Evolutionary conservation across 1,140 invertebrate species (phyloP).

Genomic region (Drosophila parvula): DNA sequence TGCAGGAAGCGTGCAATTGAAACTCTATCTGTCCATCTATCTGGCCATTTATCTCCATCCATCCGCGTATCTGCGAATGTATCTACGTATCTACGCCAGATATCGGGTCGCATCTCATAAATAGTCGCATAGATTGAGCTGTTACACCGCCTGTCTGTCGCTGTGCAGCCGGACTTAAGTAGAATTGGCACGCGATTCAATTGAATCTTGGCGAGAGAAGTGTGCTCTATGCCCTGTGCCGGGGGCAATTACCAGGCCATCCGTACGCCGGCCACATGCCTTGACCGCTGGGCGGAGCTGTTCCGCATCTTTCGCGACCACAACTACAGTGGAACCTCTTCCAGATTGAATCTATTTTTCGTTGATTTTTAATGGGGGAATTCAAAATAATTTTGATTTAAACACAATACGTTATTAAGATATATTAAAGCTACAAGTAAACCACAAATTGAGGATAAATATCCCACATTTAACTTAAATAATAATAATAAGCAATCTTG

Average conservation of each 20-base stretch:
- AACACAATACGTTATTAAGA: no score
- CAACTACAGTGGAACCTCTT: slow-evolving; percentile 10
- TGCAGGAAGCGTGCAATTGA: slow-evolving; percentile 56
- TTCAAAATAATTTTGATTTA: background rate
- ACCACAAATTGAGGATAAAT: background rate
- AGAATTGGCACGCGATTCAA: slow-evolving; percentile 81
- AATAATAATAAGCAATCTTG: no score
- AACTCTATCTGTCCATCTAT: slow-evolving; percentile 20
- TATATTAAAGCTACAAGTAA: background rate
- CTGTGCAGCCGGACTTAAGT: slow-evolving; percentile 64
- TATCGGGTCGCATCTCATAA: slow-evolving; percentile 39
- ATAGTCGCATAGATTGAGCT: slow-evolving; percentile 45
- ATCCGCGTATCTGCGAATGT: slow-evolving; percentile 14
- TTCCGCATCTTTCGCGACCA: slow-evolving; percentile 16
- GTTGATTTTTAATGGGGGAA: background rate
- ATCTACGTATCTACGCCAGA: slow-evolving; percentile 18
- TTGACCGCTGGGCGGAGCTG: slow-evolving; percentile 41
- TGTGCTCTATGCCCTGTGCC: slow-evolving; percentile 55
- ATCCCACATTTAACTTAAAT: no score
- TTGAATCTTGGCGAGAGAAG: slow-evolving; percentile 71
- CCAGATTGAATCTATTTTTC: background rate
- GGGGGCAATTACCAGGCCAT: slow-evolving; percentile 52
- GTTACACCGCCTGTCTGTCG: slow-evolving; percentile 41
- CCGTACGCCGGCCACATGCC: slow-evolving; percentile 18
- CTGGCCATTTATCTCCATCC: slow-evolving; percentile 10